A percentile compares a stretch with the other conserved stretches of the same genome.
These are phyloP conservation scores for Clitarchus hookeri DNA, from an alignment of 2,888 invertebrate genomes.

Conservation along the genomic window DNA sequence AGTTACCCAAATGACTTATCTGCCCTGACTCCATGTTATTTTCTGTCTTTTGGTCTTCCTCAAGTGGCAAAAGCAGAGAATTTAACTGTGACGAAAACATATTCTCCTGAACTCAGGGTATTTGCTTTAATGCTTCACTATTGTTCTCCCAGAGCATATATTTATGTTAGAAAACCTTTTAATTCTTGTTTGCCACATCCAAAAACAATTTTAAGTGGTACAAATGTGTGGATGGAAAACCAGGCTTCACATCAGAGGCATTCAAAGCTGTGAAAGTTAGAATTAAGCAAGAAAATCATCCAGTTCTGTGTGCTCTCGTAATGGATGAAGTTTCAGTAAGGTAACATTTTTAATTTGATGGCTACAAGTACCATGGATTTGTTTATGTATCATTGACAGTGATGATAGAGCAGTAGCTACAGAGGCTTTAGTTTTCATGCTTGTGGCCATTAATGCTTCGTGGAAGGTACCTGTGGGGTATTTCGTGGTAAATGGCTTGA, in stretches of 20 bases:
- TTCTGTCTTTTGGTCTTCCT: too few species aligned
- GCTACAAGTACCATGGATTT: conserved; percentile 37
- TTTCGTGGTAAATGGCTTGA: conserved; percentile 47
- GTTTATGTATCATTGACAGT: conserved; percentile 34
- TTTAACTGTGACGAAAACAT: too few species aligned
- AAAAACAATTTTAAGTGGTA: background rate
- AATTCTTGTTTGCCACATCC: too few species aligned
- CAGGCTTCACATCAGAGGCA: background rate
- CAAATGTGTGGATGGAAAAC: background rate
- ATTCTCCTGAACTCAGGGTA: too few species aligned
- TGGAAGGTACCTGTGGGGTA: conserved; percentile 51
- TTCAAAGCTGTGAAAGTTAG: background rate
- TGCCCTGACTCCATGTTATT: too few species aligned
- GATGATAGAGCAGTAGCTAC: conserved; percentile 44
- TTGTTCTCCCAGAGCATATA: too few species aligned
- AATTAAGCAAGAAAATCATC: background rate
- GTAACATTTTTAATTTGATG: conserved; percentile 41
- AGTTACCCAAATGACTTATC: too few species aligned
- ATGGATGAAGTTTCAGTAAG: conserved; percentile 49
- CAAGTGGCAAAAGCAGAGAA: too few species aligned
- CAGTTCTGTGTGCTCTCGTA: conserved; percentile 42
- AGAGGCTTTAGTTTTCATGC: conserved; percentile 48
- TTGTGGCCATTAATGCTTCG: conserved; percentile 46
- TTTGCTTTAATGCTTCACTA: too few species aligned
- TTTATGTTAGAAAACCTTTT: too few species aligned